These are phyloP conservation scores for Rhinolophus ferrumequinum DNA, from an alignment of 2,113 vertebrate genomes.

Conservation along the genomic window DNA sequence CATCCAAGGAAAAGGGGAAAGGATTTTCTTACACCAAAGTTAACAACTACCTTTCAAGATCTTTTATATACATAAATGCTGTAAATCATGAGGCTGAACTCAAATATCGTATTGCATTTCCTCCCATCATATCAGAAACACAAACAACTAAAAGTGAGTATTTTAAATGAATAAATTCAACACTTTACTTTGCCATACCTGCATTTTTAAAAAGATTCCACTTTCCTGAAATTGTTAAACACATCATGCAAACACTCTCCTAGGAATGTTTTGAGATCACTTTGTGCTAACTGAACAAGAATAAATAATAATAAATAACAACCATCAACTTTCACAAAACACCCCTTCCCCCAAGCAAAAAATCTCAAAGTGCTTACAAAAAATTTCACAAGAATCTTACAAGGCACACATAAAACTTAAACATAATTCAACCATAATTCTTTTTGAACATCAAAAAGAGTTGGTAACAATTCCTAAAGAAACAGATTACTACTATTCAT, in stretches of 20 bases:
- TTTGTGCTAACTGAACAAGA: conserved; percentile 61
- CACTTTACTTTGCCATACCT: conserved; percentile 50
- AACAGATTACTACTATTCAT: conserved; percentile 12
- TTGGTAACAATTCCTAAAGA: conserved; percentile 40
- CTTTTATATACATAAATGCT: conserved; percentile 62
- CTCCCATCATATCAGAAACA: conserved; percentile 37
- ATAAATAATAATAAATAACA: conserved; percentile 81
- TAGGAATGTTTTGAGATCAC: conserved; percentile 70
- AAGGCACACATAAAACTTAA: conserved; percentile 73
- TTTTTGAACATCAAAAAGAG: conserved; percentile 58
- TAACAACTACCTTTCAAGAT: conserved; percentile 54
- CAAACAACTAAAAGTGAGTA: conserved; percentile 55
- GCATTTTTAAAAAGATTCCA: conserved; percentile 46
- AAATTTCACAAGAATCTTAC: conserved; percentile 73
- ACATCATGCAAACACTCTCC: conserved; percentile 68
- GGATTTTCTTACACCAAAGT: conserved; percentile 58
- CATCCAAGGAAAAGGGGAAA: conserved; percentile 54
- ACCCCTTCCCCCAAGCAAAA: conserved; percentile 43
- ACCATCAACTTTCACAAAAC: conserved; percentile 64
- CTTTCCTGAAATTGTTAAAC: conserved; percentile 61
- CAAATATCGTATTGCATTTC: conserved; percentile 45
- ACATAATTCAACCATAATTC: not conserved
- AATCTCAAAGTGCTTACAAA: conserved; percentile 76
- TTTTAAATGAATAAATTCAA: conserved; percentile 60
- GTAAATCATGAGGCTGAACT: conserved; percentile 44